Percentiles rank a stretch among this genome's conserved stretches.
Conservation (phyloP, 2,888 invertebrate species). For the Clanis bilineata region DNA sequence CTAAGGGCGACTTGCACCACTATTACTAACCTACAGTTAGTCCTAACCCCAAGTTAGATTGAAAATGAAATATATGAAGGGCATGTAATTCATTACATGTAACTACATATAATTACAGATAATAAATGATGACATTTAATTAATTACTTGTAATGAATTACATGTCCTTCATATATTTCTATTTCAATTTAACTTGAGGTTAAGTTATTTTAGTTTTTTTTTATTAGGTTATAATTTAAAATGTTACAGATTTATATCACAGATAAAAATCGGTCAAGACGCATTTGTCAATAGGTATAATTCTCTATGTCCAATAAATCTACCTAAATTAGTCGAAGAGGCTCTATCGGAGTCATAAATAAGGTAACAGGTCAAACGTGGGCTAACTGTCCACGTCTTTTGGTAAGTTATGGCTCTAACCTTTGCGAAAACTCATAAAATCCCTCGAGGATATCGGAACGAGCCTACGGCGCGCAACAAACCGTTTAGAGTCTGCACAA, state of each 20-base stretch:
- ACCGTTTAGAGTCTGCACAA: neutral
- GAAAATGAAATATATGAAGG: too few relatives aligned
- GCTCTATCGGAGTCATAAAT: slow-evolving; percentile 28
- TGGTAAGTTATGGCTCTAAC: slow-evolving; percentile 19
- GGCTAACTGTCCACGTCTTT: slow-evolving; percentile 19
- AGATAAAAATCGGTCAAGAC: neutral
- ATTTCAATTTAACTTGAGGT: too few relatives aligned
- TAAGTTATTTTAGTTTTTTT: too few relatives aligned
- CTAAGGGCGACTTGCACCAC: too few relatives aligned
- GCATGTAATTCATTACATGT: too few relatives aligned
- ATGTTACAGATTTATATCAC: neutral
- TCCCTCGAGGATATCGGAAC: neutral
- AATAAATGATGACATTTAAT: too few relatives aligned
- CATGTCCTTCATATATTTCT: too few relatives aligned
- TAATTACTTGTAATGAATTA: too few relatives aligned
- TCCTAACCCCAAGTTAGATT: too few relatives aligned
- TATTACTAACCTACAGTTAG: too few relatives aligned
- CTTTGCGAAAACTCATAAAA: slow-evolving; percentile 3
- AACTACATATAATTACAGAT: too few relatives aligned
- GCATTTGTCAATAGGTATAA: neutral
- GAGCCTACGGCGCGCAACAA: neutral
- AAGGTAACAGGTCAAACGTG: slow-evolving; percentile 27
- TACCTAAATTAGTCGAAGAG: slow-evolving; percentile 20
- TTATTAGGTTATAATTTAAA: neutral
- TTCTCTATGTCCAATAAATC: slow-evolving; percentile 13